These are phyloP conservation scores for Bungarus multicinctus DNA, from an alignment of 2,113 vertebrate species.

Conservation along the genomic window DNA sequence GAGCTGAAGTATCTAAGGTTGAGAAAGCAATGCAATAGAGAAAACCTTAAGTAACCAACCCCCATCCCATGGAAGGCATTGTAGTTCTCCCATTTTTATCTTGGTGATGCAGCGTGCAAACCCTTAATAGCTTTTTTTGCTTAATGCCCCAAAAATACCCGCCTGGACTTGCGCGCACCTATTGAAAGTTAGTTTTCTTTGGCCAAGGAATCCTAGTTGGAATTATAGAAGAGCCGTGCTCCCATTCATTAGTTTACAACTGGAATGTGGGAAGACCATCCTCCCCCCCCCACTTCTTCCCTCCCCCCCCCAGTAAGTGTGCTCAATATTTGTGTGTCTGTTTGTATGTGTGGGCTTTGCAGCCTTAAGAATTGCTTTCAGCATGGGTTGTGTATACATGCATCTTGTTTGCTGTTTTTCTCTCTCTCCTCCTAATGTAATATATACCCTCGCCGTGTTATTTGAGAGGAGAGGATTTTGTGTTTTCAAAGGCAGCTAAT, in stretches of 20 bases:
- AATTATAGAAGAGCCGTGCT: not conserved
- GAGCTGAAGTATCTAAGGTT: not conserved
- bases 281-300: not conserved
- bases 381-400: constrained; percentile 57
- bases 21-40: not conserved
- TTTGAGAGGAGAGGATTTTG: constrained; percentile 65
- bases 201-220: constrained; percentile 3
- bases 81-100: not conserved
- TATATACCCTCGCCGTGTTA: constrained; percentile 64
- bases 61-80: not conserved
- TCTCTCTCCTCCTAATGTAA: constrained; percentile 66
- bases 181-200: constrained; percentile 36
- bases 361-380: constrained; percentile 52
- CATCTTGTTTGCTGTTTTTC: constrained; percentile 58
- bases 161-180: not conserved
- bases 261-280: constrained; percentile 18
- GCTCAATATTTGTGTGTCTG: not conserved
- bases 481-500: constrained; percentile 67
- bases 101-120: not conserved
- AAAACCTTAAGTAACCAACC: not conserved
- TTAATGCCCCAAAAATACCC: constrained; percentile 4
- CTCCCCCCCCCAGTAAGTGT: not conserved
- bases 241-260: constrained; percentile 25
- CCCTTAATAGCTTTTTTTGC: not conserved
- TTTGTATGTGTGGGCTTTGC: not conserved